Evolutionary conservation across 2,888 invertebrate genomes (phyloP).

Genomic region (Macaria notata): DNA sequence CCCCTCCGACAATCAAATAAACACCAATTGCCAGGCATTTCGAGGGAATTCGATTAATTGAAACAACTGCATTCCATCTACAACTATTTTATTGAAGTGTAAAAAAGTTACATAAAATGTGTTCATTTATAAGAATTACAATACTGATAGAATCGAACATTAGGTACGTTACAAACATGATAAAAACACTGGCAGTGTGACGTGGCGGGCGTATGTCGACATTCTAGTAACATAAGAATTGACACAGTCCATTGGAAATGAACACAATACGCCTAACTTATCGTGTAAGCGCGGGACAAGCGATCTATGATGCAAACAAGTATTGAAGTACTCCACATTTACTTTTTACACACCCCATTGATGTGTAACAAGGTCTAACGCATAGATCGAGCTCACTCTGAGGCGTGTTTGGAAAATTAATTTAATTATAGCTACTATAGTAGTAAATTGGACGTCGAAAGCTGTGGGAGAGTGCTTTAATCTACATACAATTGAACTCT

Average conservation of each 20-base stretch:
- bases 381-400: constrained; percentile 74
- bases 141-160: constrained; percentile 36
- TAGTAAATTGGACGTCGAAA: constrained; percentile 46
- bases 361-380: constrained; percentile 74
- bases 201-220: constrained; percentile 81
- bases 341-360: constrained; percentile 56
- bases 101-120: constrained; percentile 69
- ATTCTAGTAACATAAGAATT: constrained; percentile 85
- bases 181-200: constrained; percentile 69
- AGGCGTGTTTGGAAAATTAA: constrained; percentile 51
- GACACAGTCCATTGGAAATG: constrained; percentile 83
- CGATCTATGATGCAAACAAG: constrained; percentile 65
- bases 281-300: constrained; percentile 48
- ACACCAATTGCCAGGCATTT: constrained; percentile 72
- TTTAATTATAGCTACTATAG: constrained; percentile 43
- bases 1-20: constrained; percentile 58
- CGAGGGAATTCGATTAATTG: constrained; percentile 76
- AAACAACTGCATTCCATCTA: constrained; percentile 73
- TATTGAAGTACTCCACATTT: constrained; percentile 52
- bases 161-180: constrained; percentile 46
- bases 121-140: constrained; percentile 54
- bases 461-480: constrained; percentile 52
- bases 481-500: constrained; percentile 53
- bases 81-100: constrained; percentile 77
- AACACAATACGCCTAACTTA: constrained; percentile 67